These are phyloP conservation scores for Schizotus pectinicornis DNA, from an alignment of 2,888 invertebrate species.

Conservation along the genomic window DNA sequence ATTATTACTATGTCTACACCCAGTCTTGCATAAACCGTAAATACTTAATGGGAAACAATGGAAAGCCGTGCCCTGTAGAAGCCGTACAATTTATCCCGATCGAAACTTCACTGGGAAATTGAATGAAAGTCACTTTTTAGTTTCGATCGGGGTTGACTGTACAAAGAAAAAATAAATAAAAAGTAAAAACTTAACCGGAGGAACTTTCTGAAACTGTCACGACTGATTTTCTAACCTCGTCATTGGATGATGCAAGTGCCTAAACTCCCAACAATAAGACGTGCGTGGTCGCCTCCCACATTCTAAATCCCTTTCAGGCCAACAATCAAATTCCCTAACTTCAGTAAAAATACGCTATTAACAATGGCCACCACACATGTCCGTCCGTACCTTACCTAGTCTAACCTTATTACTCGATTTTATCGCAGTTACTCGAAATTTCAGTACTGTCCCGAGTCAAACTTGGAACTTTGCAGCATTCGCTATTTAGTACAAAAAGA, in stretches of 20 bases:
- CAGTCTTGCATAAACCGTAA: slow-evolving; percentile 42
- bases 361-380: slow-evolving; percentile 33
- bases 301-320: slow-evolving; percentile 20
- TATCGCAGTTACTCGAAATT: slow-evolving; percentile 39
- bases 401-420: slow-evolving; percentile 34
- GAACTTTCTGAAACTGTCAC: slow-evolving; percentile 24
- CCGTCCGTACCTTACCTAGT: slow-evolving; percentile 28
- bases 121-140: not conserved
- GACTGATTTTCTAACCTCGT: slow-evolving; percentile 31
- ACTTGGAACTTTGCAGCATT: slow-evolving; percentile 35
- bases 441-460: slow-evolving; percentile 49
- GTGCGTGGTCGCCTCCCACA: slow-evolving; percentile 27
- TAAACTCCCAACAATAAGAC: slow-evolving; percentile 35
- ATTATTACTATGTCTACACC: slow-evolving; percentile 49
- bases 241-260: slow-evolving; percentile 38
- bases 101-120: not conserved
- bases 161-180: not conserved
- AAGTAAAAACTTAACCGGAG: slow-evolving; percentile 11
- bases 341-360: slow-evolving; percentile 32
- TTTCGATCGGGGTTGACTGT: not conserved
- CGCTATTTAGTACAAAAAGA: slow-evolving; percentile 31
- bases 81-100: not conserved
- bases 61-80: slow-evolving; percentile 15
- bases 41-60: slow-evolving; percentile 14
- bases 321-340: slow-evolving; percentile 34